Evolutionary conservation across 2,888 invertebrate species (phyloP).

Genomic region (Lapara coniferarum): DNA sequence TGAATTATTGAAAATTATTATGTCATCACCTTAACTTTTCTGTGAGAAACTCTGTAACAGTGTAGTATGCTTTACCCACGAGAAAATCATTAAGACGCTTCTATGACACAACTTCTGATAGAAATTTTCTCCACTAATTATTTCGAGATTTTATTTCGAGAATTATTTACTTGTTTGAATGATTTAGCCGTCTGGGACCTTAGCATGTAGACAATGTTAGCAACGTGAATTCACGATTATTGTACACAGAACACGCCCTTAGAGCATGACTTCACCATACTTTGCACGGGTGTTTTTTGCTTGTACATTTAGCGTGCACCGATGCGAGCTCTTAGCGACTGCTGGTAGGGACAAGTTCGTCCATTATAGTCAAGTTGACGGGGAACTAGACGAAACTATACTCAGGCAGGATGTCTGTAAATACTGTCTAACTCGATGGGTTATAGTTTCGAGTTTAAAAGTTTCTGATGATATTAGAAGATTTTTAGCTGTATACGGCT

Average conservation of each 20-base stretch:
- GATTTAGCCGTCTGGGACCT: neutral
- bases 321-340: neutral
- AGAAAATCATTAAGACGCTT: too few relatives aligned
- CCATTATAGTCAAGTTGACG: conserved; percentile 31
- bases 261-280: neutral
- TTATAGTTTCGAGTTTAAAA: neutral
- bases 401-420: neutral
- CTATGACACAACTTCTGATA: too few relatives aligned
- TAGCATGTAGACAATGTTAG: neutral
- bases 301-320: neutral
- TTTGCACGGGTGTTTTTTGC: neutral
- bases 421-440: neutral
- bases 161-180: too few relatives aligned
- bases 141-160: too few relatives aligned
- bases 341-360: conserved; percentile 37
- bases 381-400: conserved; percentile 16
- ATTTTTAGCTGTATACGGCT: neutral
- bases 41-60: too few relatives aligned
- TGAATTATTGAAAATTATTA: too few relatives aligned
- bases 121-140: too few relatives aligned
- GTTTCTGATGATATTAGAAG: neutral
- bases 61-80: too few relatives aligned
- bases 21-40: too few relatives aligned
- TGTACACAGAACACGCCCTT: neutral
- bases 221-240: neutral